Evolutionary conservation across 2,113 vertebrate genomes (phyloP).

Genomic region (Setophaga petechia): DNA sequence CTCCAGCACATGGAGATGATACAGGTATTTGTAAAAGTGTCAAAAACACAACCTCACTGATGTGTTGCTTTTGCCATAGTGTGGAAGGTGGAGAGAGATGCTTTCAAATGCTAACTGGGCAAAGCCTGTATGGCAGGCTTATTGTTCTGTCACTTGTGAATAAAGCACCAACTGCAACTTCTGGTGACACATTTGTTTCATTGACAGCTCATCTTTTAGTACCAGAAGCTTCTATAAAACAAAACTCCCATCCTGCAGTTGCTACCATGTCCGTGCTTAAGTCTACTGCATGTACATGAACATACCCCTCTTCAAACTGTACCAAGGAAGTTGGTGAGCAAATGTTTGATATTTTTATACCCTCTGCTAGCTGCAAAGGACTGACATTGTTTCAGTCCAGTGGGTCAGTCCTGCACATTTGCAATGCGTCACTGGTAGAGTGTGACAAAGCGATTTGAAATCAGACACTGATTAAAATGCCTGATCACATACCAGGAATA

Average conservation of each 20-base stretch:
- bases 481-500: constrained; percentile 11
- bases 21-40: not conserved
- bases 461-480: constrained; percentile 41
- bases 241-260: not conserved
- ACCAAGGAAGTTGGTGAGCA: not conserved
- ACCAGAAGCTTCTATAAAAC: not conserved
- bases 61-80: not conserved
- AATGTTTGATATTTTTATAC: not conserved
- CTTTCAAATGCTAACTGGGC: not conserved
- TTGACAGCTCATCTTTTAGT: not conserved
- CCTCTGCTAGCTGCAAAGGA: not conserved
- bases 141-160: not conserved
- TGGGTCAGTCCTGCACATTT: not conserved
- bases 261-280: accelerated
- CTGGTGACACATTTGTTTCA: not conserved
- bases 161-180: not conserved
- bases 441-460: not conserved
- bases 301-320: not conserved
- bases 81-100: not conserved
- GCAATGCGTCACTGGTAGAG: not conserved
- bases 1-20: not conserved
- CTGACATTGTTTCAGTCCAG: not conserved
- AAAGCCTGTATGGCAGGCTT: not conserved
- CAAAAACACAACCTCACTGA: not conserved
- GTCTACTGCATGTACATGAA: not conserved